phyloP scores from a whole-genome alignment of 2,797 vertebrate genomes.

The Chaetophractus vellerosus region DNA sequence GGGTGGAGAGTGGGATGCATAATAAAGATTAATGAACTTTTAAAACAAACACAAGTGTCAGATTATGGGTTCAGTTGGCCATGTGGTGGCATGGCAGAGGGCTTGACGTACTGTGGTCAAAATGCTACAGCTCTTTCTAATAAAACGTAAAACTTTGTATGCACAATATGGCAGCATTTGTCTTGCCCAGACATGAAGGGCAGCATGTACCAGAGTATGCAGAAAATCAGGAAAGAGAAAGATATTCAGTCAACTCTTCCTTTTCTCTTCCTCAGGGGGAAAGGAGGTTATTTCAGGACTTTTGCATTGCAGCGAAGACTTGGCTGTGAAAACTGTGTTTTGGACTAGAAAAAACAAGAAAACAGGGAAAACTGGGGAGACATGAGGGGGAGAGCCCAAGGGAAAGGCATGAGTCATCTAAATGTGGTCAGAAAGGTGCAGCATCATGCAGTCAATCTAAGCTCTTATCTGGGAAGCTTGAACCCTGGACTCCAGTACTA shows the following conservation, averaged over 20 bases:
- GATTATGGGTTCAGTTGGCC: slow-evolving; percentile 54
- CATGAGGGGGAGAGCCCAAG: not conserved
- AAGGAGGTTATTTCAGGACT: slow-evolving; percentile 26
- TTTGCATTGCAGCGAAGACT: not conserved
- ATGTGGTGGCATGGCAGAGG: slow-evolving; percentile 65
- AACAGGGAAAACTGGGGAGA: not conserved
- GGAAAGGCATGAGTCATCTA: not conserved
- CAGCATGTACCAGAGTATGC: not conserved
- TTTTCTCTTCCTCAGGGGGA: not conserved
- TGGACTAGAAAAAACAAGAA: not conserved
- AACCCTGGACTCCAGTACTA: not conserved
- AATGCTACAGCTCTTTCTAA: slow-evolving; percentile 81
- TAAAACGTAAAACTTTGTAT: slow-evolving; percentile 71
- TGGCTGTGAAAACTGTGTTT: not conserved
- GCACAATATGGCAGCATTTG: slow-evolving; percentile 26
- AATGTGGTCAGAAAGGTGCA: not conserved
- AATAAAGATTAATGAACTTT: slow-evolving; percentile 83
- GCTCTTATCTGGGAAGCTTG: not conserved
- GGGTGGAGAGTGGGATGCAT: slow-evolving; percentile 6
- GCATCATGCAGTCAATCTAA: not conserved
- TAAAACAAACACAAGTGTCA: slow-evolving; percentile 73
- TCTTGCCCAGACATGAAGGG: not conserved
- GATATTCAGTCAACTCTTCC: not conserved
- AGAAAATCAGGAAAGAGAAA: slow-evolving; percentile 32
- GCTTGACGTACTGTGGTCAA: slow-evolving; percentile 52